Conservation (phyloP, 2,888 invertebrate species). For the Apoda limacodes region DNA sequence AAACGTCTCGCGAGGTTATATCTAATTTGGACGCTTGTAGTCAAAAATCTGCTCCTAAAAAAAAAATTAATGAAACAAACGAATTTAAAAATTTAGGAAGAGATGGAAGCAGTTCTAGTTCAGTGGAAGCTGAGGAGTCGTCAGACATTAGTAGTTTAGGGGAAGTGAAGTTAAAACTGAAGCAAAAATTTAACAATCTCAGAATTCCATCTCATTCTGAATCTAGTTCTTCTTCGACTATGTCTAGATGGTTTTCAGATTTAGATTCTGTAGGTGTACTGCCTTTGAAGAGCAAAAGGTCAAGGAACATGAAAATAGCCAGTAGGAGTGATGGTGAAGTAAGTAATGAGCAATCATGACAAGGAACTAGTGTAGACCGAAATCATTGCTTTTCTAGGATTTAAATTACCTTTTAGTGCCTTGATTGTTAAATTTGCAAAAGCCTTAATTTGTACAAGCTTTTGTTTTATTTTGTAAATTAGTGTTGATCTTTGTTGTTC, state of each 20-base stretch:
- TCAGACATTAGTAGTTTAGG: conserved; percentile 60
- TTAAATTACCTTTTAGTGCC: too few species aligned
- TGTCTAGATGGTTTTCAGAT: conserved; percentile 36
- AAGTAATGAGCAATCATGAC: conserved; percentile 27
- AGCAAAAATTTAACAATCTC: conserved; percentile 25
- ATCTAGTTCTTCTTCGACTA: conserved; percentile 35
- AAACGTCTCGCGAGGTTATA: conserved; percentile 41
- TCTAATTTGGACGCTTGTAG: conserved; percentile 34
- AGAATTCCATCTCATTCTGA: conserved; percentile 35
- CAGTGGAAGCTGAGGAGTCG: conserved; percentile 46
- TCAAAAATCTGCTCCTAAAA: conserved; percentile 18
- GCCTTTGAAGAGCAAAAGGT: conserved; percentile 50
- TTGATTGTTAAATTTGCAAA: too few species aligned
- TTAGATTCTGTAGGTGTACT: conserved; percentile 32
- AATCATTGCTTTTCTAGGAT: too few species aligned
- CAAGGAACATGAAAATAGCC: conserved; percentile 34
- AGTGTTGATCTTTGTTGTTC: conserved; percentile 25
- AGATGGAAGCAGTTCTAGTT: conserved; percentile 38
- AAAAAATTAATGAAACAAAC: conserved; percentile 10
- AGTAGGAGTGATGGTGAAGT: conserved; percentile 42
- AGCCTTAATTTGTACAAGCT: too few species aligned
- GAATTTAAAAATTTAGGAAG: conserved; percentile 18
- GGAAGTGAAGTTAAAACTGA: conserved; percentile 41
- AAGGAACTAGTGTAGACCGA: too few species aligned
- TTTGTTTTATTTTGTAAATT: conserved; percentile 7